Evolutionary conservation across 2,797 vertebrate genomes (phyloP), one percentile per base, ranked within the genome.

Genomic region (Takifugu rubripes): DNA sequence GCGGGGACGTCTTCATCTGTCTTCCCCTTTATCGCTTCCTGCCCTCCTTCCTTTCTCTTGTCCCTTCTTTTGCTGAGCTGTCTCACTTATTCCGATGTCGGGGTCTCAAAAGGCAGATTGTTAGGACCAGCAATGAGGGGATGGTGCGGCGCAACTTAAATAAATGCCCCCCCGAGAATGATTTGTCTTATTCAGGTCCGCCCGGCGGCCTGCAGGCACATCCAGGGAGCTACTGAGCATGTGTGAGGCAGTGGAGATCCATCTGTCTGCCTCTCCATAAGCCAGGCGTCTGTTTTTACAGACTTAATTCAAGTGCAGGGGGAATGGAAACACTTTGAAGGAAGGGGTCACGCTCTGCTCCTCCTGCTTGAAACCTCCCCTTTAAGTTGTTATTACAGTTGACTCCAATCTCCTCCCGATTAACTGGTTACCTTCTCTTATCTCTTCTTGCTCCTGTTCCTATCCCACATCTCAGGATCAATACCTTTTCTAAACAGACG

Each of bases 121-220:
- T 87, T 88, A 82, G 77, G 75, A 78, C 64, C 71, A 27, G 81
- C 77, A 76, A 78, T 70, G 68, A 83, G 72, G 75, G 82, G 72
- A 74, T 65, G 70, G 84, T 72, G 81, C 59, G 50, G 68, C 66
- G 76, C 71, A 70, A 75, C 80, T 61, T 80, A 84, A 89, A 89
- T 87, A 90, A 91, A 91, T 75, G 77, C 72, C 59, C 89, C 81
- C 72, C 50, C 44, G 88, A 87, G 89, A 89, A 82, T 72, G 77
- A 90, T 90, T 83, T 36, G 73, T 90, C 89, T 89, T 87, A 70
- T 83, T 86, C 75, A 59, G 27, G 76, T 84, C 84, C 75, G 74
- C 64, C 78, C 66, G 55, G 47, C 29, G 49, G 78, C 70, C 80
- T 78, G 71, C 72, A 14, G 25, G 52, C 66, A 73, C 76, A 59